phyloP scores from a whole-genome alignment of 2,113 vertebrate genomes.

The Semnornis frantzii region DNA sequence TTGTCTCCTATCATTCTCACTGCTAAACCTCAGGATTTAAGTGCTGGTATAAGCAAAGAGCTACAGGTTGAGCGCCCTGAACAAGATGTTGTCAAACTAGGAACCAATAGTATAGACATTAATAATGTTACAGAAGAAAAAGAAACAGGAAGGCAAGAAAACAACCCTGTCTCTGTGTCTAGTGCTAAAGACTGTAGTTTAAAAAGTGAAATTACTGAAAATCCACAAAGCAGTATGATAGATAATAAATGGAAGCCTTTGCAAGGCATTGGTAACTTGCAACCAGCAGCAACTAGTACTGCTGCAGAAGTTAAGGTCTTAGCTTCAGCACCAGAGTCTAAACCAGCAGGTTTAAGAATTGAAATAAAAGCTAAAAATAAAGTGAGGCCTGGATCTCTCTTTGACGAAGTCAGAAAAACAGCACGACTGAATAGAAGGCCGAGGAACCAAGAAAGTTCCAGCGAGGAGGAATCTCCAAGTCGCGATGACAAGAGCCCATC shows the following conservation, averaged over 20 bases:
- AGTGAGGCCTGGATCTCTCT: slow-evolving; percentile 93
- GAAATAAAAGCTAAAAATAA: slow-evolving; percentile 95
- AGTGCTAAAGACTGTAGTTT: slow-evolving; percentile 37
- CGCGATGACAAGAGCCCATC: slow-evolving; percentile 78
- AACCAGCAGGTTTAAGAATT: slow-evolving; percentile 86
- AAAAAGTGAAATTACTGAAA: slow-evolving; percentile 48
- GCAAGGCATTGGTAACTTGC: slow-evolving; percentile 79
- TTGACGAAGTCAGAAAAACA: slow-evolving; percentile 96
- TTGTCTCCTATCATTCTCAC: slow-evolving; percentile 43
- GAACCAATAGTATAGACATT: not conserved
- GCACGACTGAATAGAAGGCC: slow-evolving; percentile 92
- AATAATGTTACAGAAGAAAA: not conserved
- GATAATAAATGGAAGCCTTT: slow-evolving; percentile 95
- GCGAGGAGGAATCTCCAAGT: slow-evolving; percentile 86
- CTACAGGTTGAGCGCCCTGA: not conserved
- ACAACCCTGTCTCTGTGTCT: not conserved
- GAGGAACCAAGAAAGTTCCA: slow-evolving; percentile 93
- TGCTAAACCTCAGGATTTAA: slow-evolving; percentile 13
- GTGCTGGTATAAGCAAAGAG: slow-evolving; percentile 2
- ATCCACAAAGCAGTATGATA: not conserved
- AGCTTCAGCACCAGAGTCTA: slow-evolving; percentile 66
- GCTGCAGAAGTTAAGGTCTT: slow-evolving; percentile 48
- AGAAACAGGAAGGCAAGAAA: not conserved
- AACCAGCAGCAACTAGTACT: not conserved
- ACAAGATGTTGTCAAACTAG: not conserved